These are phyloP conservation scores for Chiroxiphia lanceolata DNA, from an alignment of 2,797 vertebrate species.

Conservation along the genomic window DNA sequence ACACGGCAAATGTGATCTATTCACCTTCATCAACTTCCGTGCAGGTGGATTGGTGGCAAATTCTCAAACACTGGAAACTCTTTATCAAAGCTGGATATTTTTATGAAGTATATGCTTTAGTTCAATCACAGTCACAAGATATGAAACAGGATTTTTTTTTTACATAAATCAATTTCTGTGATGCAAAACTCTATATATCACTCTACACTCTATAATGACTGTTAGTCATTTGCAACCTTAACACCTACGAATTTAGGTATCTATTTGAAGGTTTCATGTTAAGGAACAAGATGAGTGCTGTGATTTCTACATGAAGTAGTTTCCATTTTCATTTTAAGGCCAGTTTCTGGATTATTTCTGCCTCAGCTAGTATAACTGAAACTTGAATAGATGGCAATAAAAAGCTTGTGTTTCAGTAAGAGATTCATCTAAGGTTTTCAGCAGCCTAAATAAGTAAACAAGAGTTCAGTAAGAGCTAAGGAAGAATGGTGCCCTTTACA, in stretches of 20 bases:
- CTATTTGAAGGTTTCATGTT: not conserved
- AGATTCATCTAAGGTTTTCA: not conserved
- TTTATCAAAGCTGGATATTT: not conserved
- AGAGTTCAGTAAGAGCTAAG: not conserved
- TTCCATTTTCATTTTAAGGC: not conserved
- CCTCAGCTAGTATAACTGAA: not conserved
- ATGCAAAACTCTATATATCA: not conserved
- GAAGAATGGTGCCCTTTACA: not conserved
- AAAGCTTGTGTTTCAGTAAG: not conserved
- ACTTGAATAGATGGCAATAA: not conserved
- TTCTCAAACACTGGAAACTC: not conserved
- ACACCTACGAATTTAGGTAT: not conserved
- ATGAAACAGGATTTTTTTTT: not conserved
- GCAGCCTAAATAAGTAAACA: not conserved
- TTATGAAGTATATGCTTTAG: not conserved
- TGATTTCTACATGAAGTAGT: not conserved
- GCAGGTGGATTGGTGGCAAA: not conserved
- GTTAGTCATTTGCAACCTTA: not conserved
- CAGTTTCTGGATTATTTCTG: conserved; percentile 7
- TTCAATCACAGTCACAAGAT: not conserved
- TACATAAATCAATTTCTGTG: not conserved
- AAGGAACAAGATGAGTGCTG: not conserved
- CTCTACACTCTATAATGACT: not conserved
- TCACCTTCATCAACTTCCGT: not conserved
- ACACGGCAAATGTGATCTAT: not conserved